phyloP scores from a whole-genome alignment of 1,140 invertebrate genomes.

The Drosophila murphyi region DNA sequence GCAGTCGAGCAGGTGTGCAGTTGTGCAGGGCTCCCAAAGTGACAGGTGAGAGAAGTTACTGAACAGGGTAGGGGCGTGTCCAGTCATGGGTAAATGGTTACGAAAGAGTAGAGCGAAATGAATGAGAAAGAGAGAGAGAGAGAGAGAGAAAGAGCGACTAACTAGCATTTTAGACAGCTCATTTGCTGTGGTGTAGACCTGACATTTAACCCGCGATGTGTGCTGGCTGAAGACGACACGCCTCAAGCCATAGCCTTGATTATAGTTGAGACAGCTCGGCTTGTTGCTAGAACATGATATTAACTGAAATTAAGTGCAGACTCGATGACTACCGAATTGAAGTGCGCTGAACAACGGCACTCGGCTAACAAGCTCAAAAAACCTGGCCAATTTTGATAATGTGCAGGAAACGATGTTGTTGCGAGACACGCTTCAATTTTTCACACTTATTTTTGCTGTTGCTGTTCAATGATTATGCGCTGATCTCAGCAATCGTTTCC shows the following conservation, averaged over 20 bases:
- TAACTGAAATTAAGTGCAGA: conserved; percentile 15
- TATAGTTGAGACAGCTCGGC: conserved; percentile 18
- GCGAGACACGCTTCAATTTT: not conserved
- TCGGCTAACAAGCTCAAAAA: not conserved
- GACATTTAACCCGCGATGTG: conserved; percentile 15
- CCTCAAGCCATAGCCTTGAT: conserved; percentile 33
- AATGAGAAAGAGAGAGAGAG: not conserved
- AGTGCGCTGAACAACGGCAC: not conserved
- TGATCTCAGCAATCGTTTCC: not conserved
- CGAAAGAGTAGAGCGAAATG: not conserved
- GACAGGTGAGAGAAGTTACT: conserved; percentile 8
- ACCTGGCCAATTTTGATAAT: not conserved
- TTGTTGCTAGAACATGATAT: conserved; percentile 27
- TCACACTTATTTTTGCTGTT: not conserved
- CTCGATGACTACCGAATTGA: conserved; percentile 36
- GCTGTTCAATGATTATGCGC: not conserved
- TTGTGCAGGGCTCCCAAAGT: conserved; percentile 7
- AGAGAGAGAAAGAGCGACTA: not conserved
- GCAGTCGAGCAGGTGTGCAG: conserved; percentile 2
- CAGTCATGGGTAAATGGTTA: conserved; percentile 10
- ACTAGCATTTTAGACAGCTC: not conserved
- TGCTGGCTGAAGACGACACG: conserved; percentile 36
- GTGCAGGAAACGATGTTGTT: not conserved
- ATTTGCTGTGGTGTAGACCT: not conserved
- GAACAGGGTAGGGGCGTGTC: not conserved